These are phyloP conservation scores for Axis porcinus DNA, from an alignment of 2,113 vertebrate genomes.

Conservation along the genomic window DNA sequence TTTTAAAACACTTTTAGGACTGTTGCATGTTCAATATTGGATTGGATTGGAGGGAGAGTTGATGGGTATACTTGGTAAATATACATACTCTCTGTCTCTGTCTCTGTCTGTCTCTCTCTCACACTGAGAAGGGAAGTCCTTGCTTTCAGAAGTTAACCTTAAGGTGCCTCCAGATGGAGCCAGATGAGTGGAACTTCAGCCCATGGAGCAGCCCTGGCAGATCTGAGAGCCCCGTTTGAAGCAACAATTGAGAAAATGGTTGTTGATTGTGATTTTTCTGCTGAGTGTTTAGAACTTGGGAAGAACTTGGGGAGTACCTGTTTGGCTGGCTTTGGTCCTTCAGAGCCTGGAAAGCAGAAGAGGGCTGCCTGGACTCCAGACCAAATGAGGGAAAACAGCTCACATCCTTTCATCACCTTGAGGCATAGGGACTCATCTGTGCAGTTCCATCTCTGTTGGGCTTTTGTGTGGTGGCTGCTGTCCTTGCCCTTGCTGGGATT, in stretches of 20 bases:
- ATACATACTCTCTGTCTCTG: neutral
- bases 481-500: neutral
- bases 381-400: neutral
- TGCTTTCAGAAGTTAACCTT: neutral
- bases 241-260: neutral
- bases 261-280: neutral
- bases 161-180: neutral
- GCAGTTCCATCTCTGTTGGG: neutral
- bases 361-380: neutral
- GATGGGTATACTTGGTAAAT: neutral
- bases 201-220: neutral
- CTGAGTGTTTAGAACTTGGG: neutral
- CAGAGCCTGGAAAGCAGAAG: neutral
- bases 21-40: slow-evolving; percentile 38
- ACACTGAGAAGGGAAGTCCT: neutral
- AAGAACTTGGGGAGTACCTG: neutral
- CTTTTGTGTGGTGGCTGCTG: neutral
- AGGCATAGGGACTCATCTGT: neutral
- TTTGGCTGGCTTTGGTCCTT: neutral
- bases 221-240: neutral
- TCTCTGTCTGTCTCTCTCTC: neutral
- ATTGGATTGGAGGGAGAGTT: neutral
- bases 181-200: neutral
- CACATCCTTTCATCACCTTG: neutral
- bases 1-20: slow-evolving; percentile 60